These are phyloP conservation scores for Clarias fuscus DNA, from an alignment of 2,797 vertebrate species.

Conservation along the genomic window DNA sequence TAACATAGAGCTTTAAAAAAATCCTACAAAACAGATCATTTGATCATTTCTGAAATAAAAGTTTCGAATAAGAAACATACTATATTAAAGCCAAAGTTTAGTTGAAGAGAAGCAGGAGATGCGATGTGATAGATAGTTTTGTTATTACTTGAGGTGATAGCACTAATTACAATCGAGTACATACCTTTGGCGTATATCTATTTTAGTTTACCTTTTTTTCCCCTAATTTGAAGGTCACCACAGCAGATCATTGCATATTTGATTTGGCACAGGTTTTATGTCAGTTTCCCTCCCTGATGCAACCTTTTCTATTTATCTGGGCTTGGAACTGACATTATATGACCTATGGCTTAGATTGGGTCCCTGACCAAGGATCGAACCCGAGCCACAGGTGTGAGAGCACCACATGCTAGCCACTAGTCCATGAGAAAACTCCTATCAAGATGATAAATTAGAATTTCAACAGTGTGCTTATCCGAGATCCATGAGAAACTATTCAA, in stretches of 20 bases:
- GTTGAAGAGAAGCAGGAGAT: not conserved
- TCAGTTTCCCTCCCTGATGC: too few relatives aligned
- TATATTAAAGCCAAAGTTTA: not conserved
- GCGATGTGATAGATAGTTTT: slow-evolving; percentile 16
- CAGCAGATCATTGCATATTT: too few relatives aligned
- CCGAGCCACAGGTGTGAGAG: too few relatives aligned
- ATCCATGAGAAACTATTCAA: slow-evolving; percentile 5
- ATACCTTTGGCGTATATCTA: slow-evolving; percentile 23
- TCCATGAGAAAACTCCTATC: slow-evolving; percentile 4
- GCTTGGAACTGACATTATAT: too few relatives aligned
- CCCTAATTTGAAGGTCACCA: too few relatives aligned
- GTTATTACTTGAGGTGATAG: too few relatives aligned
- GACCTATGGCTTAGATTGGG: too few relatives aligned
- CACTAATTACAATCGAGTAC: slow-evolving; percentile 17
- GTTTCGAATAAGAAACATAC: not conserved
- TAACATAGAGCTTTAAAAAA: not conserved
- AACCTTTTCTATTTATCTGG: too few relatives aligned
- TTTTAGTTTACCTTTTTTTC: too few relatives aligned
- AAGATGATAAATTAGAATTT: slow-evolving; percentile 40
- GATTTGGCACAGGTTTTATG: too few relatives aligned
- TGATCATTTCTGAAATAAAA: not conserved
- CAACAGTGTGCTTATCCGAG: not conserved
- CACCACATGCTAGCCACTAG: too few relatives aligned
- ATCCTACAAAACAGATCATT: not conserved
- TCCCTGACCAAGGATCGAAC: too few relatives aligned